A percentile compares a stretch with the other conserved stretches of the same genome.
These are phyloP conservation scores for Panopea generosa DNA, from an alignment of 2,888 invertebrate species.

Conservation along the genomic window DNA sequence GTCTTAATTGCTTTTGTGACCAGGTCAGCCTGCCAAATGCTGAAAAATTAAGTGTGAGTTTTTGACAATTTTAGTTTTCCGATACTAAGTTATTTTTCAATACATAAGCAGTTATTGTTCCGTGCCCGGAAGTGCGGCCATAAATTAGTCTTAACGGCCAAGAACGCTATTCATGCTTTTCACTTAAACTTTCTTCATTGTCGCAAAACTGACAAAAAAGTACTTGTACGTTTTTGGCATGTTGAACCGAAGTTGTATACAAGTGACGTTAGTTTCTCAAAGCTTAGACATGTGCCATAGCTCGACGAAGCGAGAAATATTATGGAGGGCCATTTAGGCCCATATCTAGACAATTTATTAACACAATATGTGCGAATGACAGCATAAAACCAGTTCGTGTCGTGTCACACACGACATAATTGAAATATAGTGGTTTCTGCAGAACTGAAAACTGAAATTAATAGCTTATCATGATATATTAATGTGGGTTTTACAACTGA, in stretches of 20 bases:
- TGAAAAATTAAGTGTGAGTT: slow-evolving; percentile 2
- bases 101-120: slow-evolving; percentile 34
- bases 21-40: slow-evolving; percentile 30
- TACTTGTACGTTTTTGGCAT: slow-evolving; percentile 41
- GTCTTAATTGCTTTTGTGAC: slow-evolving; percentile 25
- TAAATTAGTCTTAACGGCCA: slow-evolving; percentile 46
- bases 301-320: slow-evolving; percentile 34
- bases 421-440: too few relatives aligned
- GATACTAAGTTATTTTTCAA: neutral
- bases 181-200: slow-evolving; percentile 43
- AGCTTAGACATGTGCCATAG: slow-evolving; percentile 44
- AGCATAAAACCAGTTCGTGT: slow-evolving; percentile 29
- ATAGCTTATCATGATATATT: slow-evolving; percentile 5
- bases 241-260: slow-evolving; percentile 28
- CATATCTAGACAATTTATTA: slow-evolving; percentile 54
- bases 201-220: slow-evolving; percentile 16
- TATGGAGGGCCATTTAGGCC: slow-evolving; percentile 33
- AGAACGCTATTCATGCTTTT: slow-evolving; percentile 30
- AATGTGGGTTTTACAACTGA: neutral
- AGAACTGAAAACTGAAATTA: slow-evolving; percentile 33
- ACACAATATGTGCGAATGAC: slow-evolving; percentile 58
- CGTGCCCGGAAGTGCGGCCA: slow-evolving; percentile 25
- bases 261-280: slow-evolving; percentile 29
- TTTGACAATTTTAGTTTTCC: slow-evolving; percentile 5
- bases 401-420: slow-evolving; percentile 34